These are phyloP conservation scores for Ochlodes sylvanus DNA, from an alignment of 2,888 invertebrate genomes.

Conservation along the genomic window DNA sequence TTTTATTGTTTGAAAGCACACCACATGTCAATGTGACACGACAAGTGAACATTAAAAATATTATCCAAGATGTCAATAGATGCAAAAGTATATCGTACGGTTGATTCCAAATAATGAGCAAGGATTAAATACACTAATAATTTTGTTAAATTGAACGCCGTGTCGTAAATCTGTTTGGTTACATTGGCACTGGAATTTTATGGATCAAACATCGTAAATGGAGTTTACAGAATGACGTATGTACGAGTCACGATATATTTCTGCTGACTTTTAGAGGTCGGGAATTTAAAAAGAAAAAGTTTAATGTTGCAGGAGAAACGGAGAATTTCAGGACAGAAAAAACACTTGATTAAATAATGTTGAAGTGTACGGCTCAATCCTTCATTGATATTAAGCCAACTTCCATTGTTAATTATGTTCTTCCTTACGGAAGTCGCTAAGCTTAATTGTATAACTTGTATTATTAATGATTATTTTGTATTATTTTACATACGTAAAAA, in stretches of 20 bases:
- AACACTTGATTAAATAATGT: background rate
- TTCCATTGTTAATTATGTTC: too few species aligned
- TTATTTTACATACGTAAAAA: too few species aligned
- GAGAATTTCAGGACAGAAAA: background rate
- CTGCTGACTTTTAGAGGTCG: slow-evolving; percentile 26
- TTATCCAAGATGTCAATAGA: slow-evolving; percentile 62
- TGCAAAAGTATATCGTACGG: slow-evolving; percentile 43
- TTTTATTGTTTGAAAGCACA: slow-evolving; percentile 71
- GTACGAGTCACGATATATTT: slow-evolving; percentile 47
- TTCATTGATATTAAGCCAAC: too few species aligned
- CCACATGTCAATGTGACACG: slow-evolving; percentile 77
- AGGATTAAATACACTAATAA: slow-evolving; percentile 42
- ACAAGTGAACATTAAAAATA: slow-evolving; percentile 66
- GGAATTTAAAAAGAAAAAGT: slow-evolving; percentile 24
- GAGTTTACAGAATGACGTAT: slow-evolving; percentile 48
- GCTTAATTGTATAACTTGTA: too few species aligned
- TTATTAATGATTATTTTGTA: too few species aligned
- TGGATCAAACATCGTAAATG: slow-evolving; percentile 46
- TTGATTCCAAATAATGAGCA: slow-evolving; percentile 24
- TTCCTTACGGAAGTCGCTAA: too few species aligned
- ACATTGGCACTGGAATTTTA: slow-evolving; percentile 55
- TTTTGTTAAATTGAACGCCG: slow-evolving; percentile 40
- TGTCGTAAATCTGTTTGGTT: slow-evolving; percentile 43
- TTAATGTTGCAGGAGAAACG: background rate
- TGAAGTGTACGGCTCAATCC: background rate